phyloP scores from a whole-genome alignment of 2,888 invertebrate genomes.

The Macrosoma leucophasiata region DNA sequence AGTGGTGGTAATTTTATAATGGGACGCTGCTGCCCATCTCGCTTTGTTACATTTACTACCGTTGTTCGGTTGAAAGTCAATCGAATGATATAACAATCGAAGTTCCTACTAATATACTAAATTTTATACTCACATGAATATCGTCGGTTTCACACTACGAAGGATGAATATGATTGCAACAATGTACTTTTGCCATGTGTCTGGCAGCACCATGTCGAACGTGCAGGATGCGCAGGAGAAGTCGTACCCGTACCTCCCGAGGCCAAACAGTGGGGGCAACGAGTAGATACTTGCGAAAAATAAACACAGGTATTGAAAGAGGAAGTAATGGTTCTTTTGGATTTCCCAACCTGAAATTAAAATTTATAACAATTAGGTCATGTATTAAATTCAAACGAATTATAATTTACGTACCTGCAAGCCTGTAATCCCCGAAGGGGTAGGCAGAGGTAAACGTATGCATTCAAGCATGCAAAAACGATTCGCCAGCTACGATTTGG shows the following conservation, averaged over 20 bases:
- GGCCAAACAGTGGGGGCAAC: constrained; percentile 48
- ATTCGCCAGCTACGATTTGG: too few relatives aligned
- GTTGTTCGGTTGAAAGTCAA: too few relatives aligned
- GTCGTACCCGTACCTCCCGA: constrained; percentile 54
- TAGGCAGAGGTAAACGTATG: too few relatives aligned
- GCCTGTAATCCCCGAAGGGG: too few relatives aligned
- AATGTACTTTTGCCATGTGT: constrained; percentile 40
- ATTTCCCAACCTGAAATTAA: constrained; percentile 51
- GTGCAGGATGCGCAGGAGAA: constrained; percentile 57
- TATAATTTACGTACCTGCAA: too few relatives aligned
- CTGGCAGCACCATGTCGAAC: constrained; percentile 50
- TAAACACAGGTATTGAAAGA: constrained; percentile 46
- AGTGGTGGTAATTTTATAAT: too few relatives aligned
- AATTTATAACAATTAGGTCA: too few relatives aligned
- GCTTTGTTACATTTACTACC: too few relatives aligned
- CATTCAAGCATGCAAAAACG: too few relatives aligned
- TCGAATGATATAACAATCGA: too few relatives aligned
- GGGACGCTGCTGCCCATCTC: too few relatives aligned
- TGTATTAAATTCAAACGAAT: too few relatives aligned
- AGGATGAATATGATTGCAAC: constrained; percentile 45
- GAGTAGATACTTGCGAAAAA: constrained; percentile 50
- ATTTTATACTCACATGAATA: constrained; percentile 50
- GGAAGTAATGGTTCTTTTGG: constrained; percentile 42
- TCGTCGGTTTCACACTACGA: constrained; percentile 51
- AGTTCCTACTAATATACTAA: constrained; percentile 1